These are phyloP conservation scores for Heliconius eleuchia DNA, from an alignment of 1,140 invertebrate genomes.

Conservation along the genomic window DNA sequence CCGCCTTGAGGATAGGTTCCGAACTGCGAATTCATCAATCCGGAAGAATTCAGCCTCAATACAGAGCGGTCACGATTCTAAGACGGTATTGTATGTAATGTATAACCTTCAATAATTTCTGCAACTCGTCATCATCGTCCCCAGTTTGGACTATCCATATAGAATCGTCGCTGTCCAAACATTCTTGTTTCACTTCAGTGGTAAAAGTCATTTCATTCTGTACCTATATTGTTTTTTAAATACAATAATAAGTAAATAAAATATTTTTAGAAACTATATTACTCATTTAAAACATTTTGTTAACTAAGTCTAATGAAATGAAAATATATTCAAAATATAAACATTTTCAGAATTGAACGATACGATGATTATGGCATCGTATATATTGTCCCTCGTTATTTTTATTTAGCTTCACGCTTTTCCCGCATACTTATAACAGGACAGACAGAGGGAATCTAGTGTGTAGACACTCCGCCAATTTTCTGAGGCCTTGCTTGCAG, in stretches of 20 bases:
- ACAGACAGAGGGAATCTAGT: neutral
- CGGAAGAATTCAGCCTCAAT: too few species aligned
- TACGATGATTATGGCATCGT: too few species aligned
- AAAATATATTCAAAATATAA: too few species aligned
- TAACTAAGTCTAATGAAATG: too few species aligned
- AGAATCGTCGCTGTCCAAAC: slow-evolving; percentile 59
- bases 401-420: neutral
- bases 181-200: slow-evolving; percentile 64
- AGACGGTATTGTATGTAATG: too few species aligned
- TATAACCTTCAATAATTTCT: slow-evolving; percentile 46
- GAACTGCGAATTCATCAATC: too few species aligned
- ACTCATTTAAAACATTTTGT: neutral
- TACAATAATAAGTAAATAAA: neutral
- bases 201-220: slow-evolving; percentile 39
- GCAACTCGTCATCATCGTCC: slow-evolving; percentile 52
- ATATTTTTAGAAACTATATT: neutral
- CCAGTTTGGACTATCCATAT: slow-evolving; percentile 73
- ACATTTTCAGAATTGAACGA: neutral
- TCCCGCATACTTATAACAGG: neutral
- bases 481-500: neutral
- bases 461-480: neutral
- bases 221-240: neutral
- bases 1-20: too few species aligned
- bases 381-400: neutral
- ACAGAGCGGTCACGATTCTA: too few species aligned